phyloP scores from a whole-genome alignment of 2,888 invertebrate species.

The Eristalis tenax region DNA sequence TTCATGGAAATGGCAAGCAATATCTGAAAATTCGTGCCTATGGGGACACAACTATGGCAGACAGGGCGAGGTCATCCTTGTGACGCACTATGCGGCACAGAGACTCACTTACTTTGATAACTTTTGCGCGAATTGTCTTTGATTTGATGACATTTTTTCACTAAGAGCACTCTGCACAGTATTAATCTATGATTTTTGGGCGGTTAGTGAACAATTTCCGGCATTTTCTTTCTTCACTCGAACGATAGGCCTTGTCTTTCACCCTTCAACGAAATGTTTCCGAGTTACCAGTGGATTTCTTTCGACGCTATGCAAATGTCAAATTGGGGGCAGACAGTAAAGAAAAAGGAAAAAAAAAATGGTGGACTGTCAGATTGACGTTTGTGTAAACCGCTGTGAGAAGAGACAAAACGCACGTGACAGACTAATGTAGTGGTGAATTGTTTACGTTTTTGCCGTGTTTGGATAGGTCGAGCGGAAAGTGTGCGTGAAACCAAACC shows the following conservation, averaged over 20 bases:
- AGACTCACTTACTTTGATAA: slow-evolving; percentile 83
- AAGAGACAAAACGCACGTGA: slow-evolving; percentile 62
- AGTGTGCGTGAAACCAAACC: slow-evolving; percentile 18
- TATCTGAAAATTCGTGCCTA: slow-evolving; percentile 1
- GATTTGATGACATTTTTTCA: slow-evolving; percentile 84
- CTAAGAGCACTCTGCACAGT: background rate
- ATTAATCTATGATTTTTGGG: background rate
- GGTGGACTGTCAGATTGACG: slow-evolving; percentile 54
- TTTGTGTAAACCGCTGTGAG: slow-evolving; percentile 33
- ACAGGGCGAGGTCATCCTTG: slow-evolving; percentile 73
- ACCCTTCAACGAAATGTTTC: slow-evolving; percentile 38
- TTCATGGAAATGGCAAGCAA: slow-evolving; percentile 34
- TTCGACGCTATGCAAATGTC: slow-evolving; percentile 58
- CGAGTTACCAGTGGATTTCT: slow-evolving; percentile 22
- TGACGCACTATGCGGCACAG: background rate
- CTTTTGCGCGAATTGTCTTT: slow-evolving; percentile 88
- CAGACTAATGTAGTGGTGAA: slow-evolving; percentile 66
- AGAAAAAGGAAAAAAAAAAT: slow-evolving; percentile 62
- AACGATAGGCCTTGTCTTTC: slow-evolving; percentile 17
- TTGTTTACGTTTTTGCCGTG: slow-evolving; percentile 51
- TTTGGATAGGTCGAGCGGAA: slow-evolving; percentile 2
- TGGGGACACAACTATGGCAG: slow-evolving; percentile 52
- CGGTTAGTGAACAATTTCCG: slow-evolving; percentile 50
- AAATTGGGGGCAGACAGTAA: background rate
- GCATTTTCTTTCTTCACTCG: slow-evolving; percentile 40